A percentile compares a stretch with the other conserved stretches of the same genome.
Conservation (phyloP, 2,888 invertebrate species). For the Idaea aversata region DNA sequence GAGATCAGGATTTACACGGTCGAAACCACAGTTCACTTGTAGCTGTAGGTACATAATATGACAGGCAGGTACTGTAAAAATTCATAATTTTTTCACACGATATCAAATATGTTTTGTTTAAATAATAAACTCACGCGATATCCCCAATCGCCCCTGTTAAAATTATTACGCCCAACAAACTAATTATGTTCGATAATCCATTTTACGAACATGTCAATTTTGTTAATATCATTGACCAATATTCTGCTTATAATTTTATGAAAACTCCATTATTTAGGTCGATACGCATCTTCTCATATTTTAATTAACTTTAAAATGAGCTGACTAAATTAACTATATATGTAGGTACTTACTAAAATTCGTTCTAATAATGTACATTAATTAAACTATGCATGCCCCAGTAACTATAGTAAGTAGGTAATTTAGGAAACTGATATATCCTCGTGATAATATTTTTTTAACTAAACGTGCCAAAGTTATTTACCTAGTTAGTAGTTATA, state of each 20-base stretch:
- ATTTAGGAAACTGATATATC: neutral
- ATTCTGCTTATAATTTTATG: neutral
- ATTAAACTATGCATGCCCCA: slow-evolving; percentile 32
- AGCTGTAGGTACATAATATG: too few relatives aligned
- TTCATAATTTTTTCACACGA: too few relatives aligned
- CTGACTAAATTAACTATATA: neutral
- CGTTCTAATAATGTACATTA: slow-evolving; percentile 31
- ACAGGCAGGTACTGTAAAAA: too few relatives aligned
- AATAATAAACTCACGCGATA: too few relatives aligned
- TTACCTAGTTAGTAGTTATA: too few relatives aligned
- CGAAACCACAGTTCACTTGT: too few relatives aligned
- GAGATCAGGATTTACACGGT: too few relatives aligned
- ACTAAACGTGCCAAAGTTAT: too few relatives aligned
- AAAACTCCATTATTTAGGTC: slow-evolving; percentile 14
- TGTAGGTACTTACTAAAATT: slow-evolving; percentile 6
- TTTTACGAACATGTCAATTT: neutral
- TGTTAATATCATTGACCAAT: neutral
- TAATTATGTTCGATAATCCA: neutral
- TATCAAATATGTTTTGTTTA: too few relatives aligned
- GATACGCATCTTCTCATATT: slow-evolving; percentile 18
- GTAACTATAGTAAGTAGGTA: slow-evolving; percentile 26
- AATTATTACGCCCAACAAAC: neutral
- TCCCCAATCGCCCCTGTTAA: too few relatives aligned
- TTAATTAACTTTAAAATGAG: slow-evolving; percentile 29
- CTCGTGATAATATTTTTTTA: too few relatives aligned